These are phyloP conservation scores for Stictocephala bisonia DNA, from an alignment of 2,888 invertebrate genomes.

Conservation along the genomic window DNA sequence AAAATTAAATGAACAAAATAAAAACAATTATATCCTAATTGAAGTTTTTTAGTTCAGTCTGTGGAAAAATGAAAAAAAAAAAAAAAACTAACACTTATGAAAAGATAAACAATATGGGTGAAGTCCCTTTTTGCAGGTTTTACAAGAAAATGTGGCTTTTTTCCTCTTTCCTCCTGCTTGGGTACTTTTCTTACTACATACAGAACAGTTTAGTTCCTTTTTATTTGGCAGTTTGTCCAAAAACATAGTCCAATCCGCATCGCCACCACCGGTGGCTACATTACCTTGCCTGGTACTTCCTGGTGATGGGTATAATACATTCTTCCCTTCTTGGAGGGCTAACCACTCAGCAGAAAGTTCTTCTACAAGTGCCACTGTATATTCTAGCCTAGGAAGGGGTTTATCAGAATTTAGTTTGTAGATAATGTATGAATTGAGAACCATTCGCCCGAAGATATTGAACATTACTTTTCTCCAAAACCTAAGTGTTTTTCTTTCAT, in stretches of 20 bases:
- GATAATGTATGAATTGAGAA: not conserved
- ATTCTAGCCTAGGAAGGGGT: not conserved
- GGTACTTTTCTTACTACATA: conserved; percentile 26
- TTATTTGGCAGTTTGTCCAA: too few relatives aligned
- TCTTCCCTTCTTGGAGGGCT: not conserved
- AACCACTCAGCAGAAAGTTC: not conserved
- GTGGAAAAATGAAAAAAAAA: too few relatives aligned
- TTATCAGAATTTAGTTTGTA: not conserved
- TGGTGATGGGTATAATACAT: not conserved
- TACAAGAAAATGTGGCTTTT: conserved; percentile 10
- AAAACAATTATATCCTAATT: too few relatives aligned
- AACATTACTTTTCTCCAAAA: not conserved
- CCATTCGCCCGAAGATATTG: conserved; percentile 1
- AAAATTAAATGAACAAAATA: too few relatives aligned
- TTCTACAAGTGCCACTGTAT: not conserved
- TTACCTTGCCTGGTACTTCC: not conserved
- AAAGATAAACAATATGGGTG: not conserved
- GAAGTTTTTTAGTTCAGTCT: too few relatives aligned
- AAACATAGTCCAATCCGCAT: too few relatives aligned
- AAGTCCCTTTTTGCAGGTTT: conserved; percentile 3
- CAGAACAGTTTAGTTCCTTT: conserved; percentile 15
- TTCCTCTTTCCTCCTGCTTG: conserved; percentile 15
- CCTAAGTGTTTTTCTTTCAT: not conserved
- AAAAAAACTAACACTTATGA: too few relatives aligned
- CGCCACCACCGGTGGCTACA: too few relatives aligned